Evolutionary conservation across 2,888 invertebrate species (phyloP).

Genomic region (Mythimna albipuncta): DNA sequence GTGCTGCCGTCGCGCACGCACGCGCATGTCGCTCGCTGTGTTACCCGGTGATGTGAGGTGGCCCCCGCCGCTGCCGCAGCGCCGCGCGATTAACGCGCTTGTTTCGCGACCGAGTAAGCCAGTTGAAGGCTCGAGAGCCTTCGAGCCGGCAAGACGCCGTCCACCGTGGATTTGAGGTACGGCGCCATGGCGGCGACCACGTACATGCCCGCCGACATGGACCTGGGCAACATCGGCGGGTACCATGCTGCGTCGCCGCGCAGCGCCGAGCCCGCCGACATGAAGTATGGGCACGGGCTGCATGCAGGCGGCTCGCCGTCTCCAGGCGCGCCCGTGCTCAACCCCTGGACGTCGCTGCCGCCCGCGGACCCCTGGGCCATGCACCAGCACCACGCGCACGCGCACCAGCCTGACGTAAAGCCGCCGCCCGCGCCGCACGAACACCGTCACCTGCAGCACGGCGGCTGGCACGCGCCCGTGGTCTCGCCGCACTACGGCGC

Average conservation of each 20-base stretch:
- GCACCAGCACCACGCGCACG: slow-evolving; percentile 95
- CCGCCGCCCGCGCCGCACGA: slow-evolving; percentile 92
- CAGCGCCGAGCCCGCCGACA: slow-evolving; percentile 97
- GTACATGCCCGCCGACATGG: slow-evolving; percentile 97
- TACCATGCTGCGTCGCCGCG: slow-evolving; percentile 96
- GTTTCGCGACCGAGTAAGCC: slow-evolving; percentile 87
- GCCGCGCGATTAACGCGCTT: slow-evolving; percentile 87
- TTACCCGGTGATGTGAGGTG: slow-evolving; percentile 88
- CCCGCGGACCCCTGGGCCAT: slow-evolving; percentile 96
- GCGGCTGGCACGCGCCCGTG: slow-evolving; percentile 97
- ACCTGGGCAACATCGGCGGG: slow-evolving; percentile 95
- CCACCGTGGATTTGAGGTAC: slow-evolving; percentile 92
- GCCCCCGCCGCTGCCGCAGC: slow-evolving; percentile 89
- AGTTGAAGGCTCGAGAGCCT: slow-evolving; percentile 90
- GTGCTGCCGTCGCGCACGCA: slow-evolving; percentile 91
- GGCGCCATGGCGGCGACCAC: slow-evolving; percentile 98
- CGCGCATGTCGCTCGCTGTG: slow-evolving; percentile 91
- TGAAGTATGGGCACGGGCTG: slow-evolving; percentile 98
- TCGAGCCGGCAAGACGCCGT: slow-evolving; percentile 92
- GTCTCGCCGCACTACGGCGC: slow-evolving; percentile 96
- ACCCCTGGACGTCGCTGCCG: slow-evolving; percentile 96
- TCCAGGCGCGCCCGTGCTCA: slow-evolving; percentile 90
- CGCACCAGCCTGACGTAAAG: slow-evolving; percentile 95
- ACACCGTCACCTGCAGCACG: slow-evolving; percentile 90
- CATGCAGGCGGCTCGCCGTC: slow-evolving; percentile 93